Base-by-base conservation (phyloP, 1,140 invertebrate genomes). In the Bursaphelenchus mucronatus region DNA sequence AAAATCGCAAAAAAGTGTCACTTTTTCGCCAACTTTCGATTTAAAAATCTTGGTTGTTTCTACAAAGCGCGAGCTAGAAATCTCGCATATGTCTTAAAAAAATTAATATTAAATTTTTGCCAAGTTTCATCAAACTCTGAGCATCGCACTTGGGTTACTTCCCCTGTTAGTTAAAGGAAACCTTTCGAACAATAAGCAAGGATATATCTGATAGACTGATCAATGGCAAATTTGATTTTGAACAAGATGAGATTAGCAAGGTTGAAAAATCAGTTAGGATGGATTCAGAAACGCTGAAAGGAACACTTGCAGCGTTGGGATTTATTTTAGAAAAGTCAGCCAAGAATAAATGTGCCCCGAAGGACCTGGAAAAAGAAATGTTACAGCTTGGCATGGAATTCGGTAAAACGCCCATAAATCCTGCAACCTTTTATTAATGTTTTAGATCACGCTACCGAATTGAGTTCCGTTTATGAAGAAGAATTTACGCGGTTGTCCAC, bases 281-380 rank as follows among this genome's bases (percentile, higher is more conserved):
- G 30, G 30, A 30, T 30, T 30, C 30, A 10, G 17, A 45, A 52
- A 52, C 46, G 64, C 19, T 64, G 19, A 73, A 73, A 53, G 70
- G 68, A 13, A 66, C 66, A 17, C 57, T 75, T 21, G 66, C 71
- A 9, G 73, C 70, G 0, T 43, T 75, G 0, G 41, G 58, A 17
- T 73, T 73, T 50, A 73, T 73, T 50, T 10, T 73, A 39, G 72
- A 73, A 41, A 75, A 75, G 51, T 19, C 72, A 39, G 15, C 66
- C 17, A 73, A 73, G 49, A 74, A 74, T 51, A 53, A 71, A n/a
- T 73, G 70, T 44, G 41, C 41, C 40, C 10, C 57, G 6, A 43
- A 57, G 15, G 70, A 73, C 49, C 47, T 73, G 10, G 70, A 75
- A 45, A 57, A 58, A 41, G 70, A 73, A 57, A 72, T 73, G 70